phyloP scores from a whole-genome alignment of 23 tunicate genomes.

The Botrylloides violaceus region DNA sequence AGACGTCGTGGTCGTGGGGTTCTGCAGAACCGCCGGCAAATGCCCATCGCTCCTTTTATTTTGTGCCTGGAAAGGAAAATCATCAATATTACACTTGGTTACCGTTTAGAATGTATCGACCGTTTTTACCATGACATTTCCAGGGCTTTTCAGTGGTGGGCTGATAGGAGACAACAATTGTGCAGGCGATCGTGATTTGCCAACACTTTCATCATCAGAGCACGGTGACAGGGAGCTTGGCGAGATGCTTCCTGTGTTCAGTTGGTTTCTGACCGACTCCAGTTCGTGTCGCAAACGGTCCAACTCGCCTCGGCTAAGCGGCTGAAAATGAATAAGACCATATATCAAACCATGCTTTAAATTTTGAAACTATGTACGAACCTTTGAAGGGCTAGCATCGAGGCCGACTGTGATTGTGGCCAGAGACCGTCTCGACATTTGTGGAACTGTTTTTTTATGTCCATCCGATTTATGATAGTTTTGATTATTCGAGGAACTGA shows the following conservation, averaged over 20 bases:
- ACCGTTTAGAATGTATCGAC: not conserved
- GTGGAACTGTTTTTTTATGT: not conserved
- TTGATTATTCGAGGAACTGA: not conserved
- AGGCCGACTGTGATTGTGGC: conserved; percentile 64
- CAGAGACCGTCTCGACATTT: conserved; percentile 25
- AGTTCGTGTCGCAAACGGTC: conserved; percentile 50
- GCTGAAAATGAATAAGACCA: conserved; percentile 25
- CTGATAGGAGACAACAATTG: conserved; percentile 20
- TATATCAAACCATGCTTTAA: not conserved
- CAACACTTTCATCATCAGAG: conserved; percentile 9
- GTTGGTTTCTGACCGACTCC: conserved; percentile 53
- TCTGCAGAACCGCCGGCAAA: not conserved
- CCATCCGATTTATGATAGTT: not conserved
- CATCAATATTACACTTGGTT: not conserved
- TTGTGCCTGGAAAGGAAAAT: not conserved
- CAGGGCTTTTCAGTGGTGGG: conserved; percentile 21
- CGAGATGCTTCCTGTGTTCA: conserved; percentile 34
- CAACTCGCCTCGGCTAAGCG: conserved; percentile 55
- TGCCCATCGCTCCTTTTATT: not conserved
- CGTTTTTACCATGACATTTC: not conserved
- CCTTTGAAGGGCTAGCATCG: conserved; percentile 51
- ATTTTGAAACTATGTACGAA: not conserved
- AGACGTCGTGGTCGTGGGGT: not conserved
- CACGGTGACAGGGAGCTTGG: conserved; percentile 69
- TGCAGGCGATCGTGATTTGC: conserved; percentile 22